These are phyloP conservation scores for Danio choprae DNA, from an alignment of 2,797 vertebrate genomes.

Conservation along the genomic window DNA sequence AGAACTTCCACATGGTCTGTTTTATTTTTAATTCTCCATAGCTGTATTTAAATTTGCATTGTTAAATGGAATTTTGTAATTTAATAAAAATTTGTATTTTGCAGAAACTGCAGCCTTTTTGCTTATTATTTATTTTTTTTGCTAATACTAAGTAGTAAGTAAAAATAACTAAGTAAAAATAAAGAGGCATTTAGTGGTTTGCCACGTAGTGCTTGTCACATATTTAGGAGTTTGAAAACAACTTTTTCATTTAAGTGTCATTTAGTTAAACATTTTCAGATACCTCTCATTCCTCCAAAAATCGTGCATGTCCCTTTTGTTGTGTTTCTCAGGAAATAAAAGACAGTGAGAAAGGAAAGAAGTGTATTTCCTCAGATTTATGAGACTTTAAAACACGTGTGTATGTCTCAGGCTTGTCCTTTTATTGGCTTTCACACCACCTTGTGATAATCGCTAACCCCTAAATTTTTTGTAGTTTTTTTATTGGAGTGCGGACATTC, in stretches of 20 bases:
- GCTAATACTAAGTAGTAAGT: constrained; percentile 13
- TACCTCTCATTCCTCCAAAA: not conserved
- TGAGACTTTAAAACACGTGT: constrained; percentile 69
- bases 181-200: constrained; percentile 29
- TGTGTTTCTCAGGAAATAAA: constrained; percentile 30
- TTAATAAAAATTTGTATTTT: too few relatives aligned
- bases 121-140: constrained; percentile 9
- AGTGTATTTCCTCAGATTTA: constrained; percentile 68
- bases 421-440: constrained; percentile 69
- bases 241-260: constrained; percentile 18
- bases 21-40: too few relatives aligned
- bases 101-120: not conserved
- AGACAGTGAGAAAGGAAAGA: not conserved
- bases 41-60: too few relatives aligned
- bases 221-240: constrained; percentile 5
- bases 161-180: too few relatives aligned
- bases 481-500: not conserved
- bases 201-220: constrained; percentile 6
- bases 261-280: constrained; percentile 15
- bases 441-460: constrained; percentile 36
- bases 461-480: not conserved
- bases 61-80: too few relatives aligned
- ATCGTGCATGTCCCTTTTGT: not conserved
- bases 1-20: too few relatives aligned
- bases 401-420: constrained; percentile 66